phyloP scores from a whole-genome alignment of 1,140 invertebrate species.

The Chironomus tepperi region DNA sequence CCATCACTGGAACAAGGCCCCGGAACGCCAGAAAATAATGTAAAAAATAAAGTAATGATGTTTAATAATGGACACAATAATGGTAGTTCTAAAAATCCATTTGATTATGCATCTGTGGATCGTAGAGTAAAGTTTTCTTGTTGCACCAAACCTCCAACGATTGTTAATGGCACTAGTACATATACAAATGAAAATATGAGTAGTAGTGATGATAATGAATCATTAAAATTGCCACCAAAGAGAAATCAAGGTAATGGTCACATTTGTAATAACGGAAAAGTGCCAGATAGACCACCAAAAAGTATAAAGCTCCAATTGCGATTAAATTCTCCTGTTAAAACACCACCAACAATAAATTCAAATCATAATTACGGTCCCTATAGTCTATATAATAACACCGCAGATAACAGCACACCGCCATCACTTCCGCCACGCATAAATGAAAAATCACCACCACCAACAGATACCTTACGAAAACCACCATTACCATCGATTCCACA shows the following conservation, averaged over 20 bases:
- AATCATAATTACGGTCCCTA: slow-evolving; percentile 18
- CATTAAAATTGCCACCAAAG: slow-evolving; percentile 48
- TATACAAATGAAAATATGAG: slow-evolving; percentile 39
- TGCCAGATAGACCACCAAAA: slow-evolving; percentile 51
- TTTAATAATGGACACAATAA: neutral
- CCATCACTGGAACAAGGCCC: neutral
- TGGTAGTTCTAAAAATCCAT: neutral
- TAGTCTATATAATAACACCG: neutral
- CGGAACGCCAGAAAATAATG: slow-evolving; percentile 11
- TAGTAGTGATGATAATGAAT: slow-evolving; percentile 40
- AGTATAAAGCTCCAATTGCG: slow-evolving; percentile 35
- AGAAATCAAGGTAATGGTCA: slow-evolving; percentile 43
- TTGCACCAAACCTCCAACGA: slow-evolving; percentile 44
- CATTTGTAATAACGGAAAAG: slow-evolving; percentile 30
- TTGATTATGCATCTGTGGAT: slow-evolving; percentile 55
- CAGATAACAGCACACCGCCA: slow-evolving; percentile 35
- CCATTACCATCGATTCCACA: slow-evolving; percentile 59
- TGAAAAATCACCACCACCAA: slow-evolving; percentile 46
- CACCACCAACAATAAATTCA: too few relatives aligned
- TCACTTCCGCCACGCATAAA: slow-evolving; percentile 29
- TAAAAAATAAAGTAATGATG: slow-evolving; percentile 16
- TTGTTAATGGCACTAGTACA: slow-evolving; percentile 34
- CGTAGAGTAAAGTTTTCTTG: slow-evolving; percentile 57
- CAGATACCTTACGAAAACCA: slow-evolving; percentile 53
- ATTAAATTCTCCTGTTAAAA: slow-evolving; percentile 39